Evolutionary conservation across 2,113 vertebrate species (phyloP).

Genomic region (Tyrannus savana): DNA sequence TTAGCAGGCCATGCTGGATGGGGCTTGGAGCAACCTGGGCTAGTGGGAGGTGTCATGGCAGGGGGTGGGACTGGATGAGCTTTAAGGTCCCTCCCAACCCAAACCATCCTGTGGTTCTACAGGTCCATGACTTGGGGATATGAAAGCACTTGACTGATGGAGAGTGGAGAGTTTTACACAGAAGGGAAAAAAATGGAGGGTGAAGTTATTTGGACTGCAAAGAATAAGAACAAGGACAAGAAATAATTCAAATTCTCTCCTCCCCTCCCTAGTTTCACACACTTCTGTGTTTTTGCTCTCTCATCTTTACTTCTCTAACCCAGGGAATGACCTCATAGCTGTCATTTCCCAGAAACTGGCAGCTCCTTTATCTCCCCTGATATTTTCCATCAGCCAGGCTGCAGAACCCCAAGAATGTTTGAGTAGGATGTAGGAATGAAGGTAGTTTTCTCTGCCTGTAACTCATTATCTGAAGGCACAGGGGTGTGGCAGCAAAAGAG

Average conservation of each 20-base stretch:
- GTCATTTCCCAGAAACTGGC: not conserved
- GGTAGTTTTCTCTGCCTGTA: not conserved
- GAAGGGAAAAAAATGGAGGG: not conserved
- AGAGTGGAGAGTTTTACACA: not conserved
- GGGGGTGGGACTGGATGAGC: not conserved
- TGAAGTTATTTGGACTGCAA: not conserved
- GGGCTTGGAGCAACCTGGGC: not conserved
- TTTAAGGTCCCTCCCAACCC: not conserved
- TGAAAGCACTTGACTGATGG: fast-evolving
- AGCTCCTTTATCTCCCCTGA: not conserved
- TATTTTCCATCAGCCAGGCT: not conserved
- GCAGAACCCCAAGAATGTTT: not conserved
- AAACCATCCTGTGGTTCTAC: not conserved
- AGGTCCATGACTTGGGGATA: not conserved
- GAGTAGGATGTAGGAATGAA: not conserved
- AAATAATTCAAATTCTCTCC: not conserved
- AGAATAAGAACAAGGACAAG: not conserved
- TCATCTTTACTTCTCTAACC: not conserved
- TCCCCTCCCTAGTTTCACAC: not conserved
- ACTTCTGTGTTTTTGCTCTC: not conserved
- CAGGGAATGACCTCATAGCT: not conserved
- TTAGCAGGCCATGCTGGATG: not conserved
- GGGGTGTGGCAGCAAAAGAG: not conserved
- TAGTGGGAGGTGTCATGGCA: not conserved
- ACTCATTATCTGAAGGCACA: not conserved